A percentile compares a stretch with the other conserved stretches of the same genome.
These are phyloP conservation scores for Potamilus streckersoni DNA, from an alignment of 1,140 invertebrate species.

Conservation along the genomic window DNA sequence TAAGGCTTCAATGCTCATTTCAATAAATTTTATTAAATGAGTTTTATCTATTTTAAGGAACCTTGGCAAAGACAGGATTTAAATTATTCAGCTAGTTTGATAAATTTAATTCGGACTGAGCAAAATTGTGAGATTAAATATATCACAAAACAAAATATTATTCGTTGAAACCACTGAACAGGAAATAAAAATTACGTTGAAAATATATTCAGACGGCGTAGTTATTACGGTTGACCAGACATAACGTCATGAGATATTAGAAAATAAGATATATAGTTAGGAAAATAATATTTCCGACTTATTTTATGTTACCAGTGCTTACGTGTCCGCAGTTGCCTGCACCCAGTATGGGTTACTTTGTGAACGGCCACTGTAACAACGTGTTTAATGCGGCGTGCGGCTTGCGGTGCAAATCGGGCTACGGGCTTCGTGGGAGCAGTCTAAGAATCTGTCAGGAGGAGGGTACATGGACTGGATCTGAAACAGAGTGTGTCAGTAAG, in stretches of 20 bases:
- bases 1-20: slow-evolving; percentile 41
- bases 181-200: too few species aligned
- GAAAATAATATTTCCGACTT: not conserved
- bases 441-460: slow-evolving; percentile 76
- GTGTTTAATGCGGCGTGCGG: slow-evolving; percentile 80
- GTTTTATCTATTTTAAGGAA: not conserved
- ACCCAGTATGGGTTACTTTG: slow-evolving; percentile 78
- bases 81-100: too few species aligned
- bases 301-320: slow-evolving; percentile 67
- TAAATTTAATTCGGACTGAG: too few species aligned
- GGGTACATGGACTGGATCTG: slow-evolving; percentile 77
- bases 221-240: too few species aligned
- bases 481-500: slow-evolving; percentile 75
- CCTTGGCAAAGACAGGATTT: too few species aligned
- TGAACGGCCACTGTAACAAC: slow-evolving; percentile 75
- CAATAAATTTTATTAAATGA: not conserved
- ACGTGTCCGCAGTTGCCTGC: slow-evolving; percentile 73
- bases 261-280: too few species aligned
- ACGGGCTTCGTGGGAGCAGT: slow-evolving; percentile 75
- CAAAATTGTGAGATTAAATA: too few species aligned
- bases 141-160: too few species aligned
- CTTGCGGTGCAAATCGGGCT: slow-evolving; percentile 77
- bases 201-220: too few species aligned
- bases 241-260: too few species aligned
- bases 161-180: too few species aligned